Percentiles rank a stretch among this genome's conserved stretches.
These are phyloP conservation scores for Salpingus planirostris DNA, from an alignment of 2,888 invertebrate genomes.

Conservation along the genomic window DNA sequence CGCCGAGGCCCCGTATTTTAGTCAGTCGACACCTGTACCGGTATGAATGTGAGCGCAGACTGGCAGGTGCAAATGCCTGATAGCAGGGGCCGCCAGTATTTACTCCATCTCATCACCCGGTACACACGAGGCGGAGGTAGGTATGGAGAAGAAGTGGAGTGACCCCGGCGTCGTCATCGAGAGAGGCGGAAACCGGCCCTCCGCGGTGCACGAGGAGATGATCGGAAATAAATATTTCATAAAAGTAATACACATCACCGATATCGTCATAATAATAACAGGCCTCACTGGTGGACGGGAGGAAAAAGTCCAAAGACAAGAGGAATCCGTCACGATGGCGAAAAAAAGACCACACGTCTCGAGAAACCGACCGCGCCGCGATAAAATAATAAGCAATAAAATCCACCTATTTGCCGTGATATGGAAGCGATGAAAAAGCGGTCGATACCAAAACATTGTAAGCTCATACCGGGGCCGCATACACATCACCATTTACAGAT, in stretches of 20 bases:
- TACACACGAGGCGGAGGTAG: too few species aligned
- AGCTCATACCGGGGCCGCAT: constrained; percentile 10
- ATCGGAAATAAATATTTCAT: constrained; percentile 7
- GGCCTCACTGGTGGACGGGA: neutral
- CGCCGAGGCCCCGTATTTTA: constrained; percentile 17
- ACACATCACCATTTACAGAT: constrained; percentile 9
- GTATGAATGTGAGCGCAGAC: constrained; percentile 26
- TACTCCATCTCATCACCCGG: too few species aligned
- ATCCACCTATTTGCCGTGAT: constrained; percentile 22
- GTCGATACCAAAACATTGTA: constrained; percentile 14
- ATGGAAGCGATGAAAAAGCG: constrained; percentile 12
- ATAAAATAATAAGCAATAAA: constrained; percentile 31
- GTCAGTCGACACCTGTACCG: constrained; percentile 25
- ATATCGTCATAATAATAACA: too few species aligned
- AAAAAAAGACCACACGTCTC: constrained; percentile 25
- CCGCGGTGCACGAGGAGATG: too few species aligned
- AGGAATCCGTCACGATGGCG: neutral
- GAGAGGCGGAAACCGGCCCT: too few species aligned
- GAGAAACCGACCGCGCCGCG: constrained; percentile 21
- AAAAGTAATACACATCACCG: too few species aligned
- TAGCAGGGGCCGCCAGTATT: constrained; percentile 10
- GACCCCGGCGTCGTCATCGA: constrained; percentile 3
- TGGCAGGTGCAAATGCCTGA: constrained; percentile 25
- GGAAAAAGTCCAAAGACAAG: neutral
- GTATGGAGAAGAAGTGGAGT: too few species aligned